A percentile compares a stretch with the other conserved stretches of the same genome.
phyloP scores from a whole-genome alignment of 2,113 vertebrate genomes.

The Emydura subglobosa region DNA sequence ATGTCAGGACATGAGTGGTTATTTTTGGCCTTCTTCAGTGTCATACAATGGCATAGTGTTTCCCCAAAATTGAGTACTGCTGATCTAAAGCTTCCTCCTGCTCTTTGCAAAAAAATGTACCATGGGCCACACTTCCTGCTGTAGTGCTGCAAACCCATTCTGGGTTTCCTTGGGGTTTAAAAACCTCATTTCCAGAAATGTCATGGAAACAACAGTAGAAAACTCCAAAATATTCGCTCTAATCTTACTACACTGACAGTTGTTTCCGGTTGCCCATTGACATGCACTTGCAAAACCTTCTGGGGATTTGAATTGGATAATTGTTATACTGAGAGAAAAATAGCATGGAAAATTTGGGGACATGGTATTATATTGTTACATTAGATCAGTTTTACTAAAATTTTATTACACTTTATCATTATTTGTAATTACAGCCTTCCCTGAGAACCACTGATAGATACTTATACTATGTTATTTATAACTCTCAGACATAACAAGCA shows the following conservation, averaged over 20 bases:
- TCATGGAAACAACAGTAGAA: background rate
- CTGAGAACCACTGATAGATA: conserved; percentile 43
- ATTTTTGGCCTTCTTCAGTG: background rate
- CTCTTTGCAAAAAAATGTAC: background rate
- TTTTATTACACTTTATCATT: background rate
- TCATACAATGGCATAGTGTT: background rate
- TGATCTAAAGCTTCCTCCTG: background rate
- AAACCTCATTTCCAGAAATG: background rate
- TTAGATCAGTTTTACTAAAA: conserved; percentile 33
- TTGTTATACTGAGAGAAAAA: background rate
- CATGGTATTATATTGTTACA: background rate
- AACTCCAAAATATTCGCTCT: background rate
- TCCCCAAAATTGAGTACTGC: background rate
- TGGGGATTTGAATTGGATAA: background rate
- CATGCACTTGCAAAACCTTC: background rate
- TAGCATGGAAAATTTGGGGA: background rate
- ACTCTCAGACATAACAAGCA: conserved; percentile 18
- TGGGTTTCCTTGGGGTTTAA: background rate
- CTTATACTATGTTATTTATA: conserved; percentile 42
- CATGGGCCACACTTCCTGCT: background rate
- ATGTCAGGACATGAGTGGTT: background rate
- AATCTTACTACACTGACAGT: background rate
- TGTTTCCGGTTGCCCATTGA: background rate
- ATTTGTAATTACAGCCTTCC: conserved; percentile 47
- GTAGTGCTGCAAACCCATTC: background rate